Evolutionary conservation across 2,113 vertebrate species (phyloP).

Genomic region (Brachirus orientalis): DNA sequence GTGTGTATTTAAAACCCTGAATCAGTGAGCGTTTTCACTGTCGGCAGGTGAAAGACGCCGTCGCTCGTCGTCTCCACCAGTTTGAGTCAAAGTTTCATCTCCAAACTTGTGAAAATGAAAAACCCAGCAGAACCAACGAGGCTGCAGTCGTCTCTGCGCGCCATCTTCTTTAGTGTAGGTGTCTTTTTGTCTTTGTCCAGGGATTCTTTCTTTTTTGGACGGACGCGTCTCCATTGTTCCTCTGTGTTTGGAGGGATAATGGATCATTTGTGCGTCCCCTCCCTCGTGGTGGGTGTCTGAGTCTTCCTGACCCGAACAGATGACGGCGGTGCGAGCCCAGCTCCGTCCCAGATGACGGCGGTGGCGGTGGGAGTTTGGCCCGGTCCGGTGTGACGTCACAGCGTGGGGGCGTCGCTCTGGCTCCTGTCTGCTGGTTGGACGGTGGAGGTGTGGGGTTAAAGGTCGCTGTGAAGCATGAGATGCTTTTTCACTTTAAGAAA

Average conservation of each 20-base stretch:
- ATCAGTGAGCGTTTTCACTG: no score
- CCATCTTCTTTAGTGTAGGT: constrained; percentile 59
- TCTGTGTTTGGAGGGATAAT: constrained; percentile 30
- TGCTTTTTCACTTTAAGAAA: no score
- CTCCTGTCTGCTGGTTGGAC: not conserved
- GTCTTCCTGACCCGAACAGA: constrained; percentile 78
- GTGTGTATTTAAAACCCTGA: constrained; percentile 32
- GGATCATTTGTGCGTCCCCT: constrained; percentile 39
- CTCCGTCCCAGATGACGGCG: constrained; percentile 66
- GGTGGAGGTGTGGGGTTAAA: constrained; percentile 14
- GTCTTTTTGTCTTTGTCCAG: constrained; percentile 49
- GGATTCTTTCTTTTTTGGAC: constrained; percentile 39
- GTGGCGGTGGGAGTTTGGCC: constrained; percentile 58
- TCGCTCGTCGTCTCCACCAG: no score
- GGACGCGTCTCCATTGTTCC: constrained; percentile 48
- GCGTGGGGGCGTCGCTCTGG: constrained; percentile 39
- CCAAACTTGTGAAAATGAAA: no score
- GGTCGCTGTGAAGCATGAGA: no score
- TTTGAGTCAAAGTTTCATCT: no score
- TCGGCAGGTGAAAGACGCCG: no score
- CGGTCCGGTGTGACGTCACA: not conserved
- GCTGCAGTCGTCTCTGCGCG: no score
- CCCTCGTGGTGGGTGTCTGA: constrained; percentile 67
- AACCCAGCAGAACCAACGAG: no score
- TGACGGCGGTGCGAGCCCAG: constrained; percentile 60